These are phyloP conservation scores for Thereva unica DNA, from an alignment of 2,888 invertebrate species.

Conservation along the genomic window DNA sequence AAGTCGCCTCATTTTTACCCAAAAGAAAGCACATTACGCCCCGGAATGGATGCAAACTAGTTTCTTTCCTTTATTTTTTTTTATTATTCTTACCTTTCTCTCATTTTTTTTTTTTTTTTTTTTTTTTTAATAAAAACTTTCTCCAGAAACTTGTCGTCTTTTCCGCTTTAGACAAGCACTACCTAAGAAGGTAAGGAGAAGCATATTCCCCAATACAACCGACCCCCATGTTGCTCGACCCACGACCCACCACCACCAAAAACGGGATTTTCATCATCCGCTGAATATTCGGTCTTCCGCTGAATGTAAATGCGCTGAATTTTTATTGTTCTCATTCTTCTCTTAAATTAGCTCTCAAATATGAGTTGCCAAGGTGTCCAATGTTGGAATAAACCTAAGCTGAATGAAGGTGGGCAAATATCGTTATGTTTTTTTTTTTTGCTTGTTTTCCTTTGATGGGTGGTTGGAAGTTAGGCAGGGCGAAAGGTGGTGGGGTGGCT, in stretches of 20 bases:
- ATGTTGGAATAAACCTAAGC: constrained; percentile 24
- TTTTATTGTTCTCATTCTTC: constrained; percentile 14
- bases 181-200: constrained; percentile 5
- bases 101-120: not conserved
- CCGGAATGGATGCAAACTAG: constrained; percentile 27
- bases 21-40: constrained; percentile 16
- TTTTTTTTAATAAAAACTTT: constrained; percentile 31
- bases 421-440: too few species aligned
- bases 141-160: constrained; percentile 31
- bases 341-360: constrained; percentile 20
- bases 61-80: not conserved
- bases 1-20: constrained; percentile 25
- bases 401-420: not conserved
- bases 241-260: too few species aligned
- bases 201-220: too few species aligned
- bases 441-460: too few species aligned
- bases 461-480: too few species aligned
- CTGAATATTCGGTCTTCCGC: constrained; percentile 21
- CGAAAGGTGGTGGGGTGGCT: not conserved
- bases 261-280: not conserved
- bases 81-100: too few species aligned
- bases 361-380: constrained; percentile 16
- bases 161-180: constrained; percentile 33
- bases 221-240: too few species aligned
- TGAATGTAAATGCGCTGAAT: constrained; percentile 24